Percentiles rank a stretch among this genome's conserved stretches.
Conservation (phyloP, 2,113 vertebrate species). For the Todiramphus saurophagus region DNA sequence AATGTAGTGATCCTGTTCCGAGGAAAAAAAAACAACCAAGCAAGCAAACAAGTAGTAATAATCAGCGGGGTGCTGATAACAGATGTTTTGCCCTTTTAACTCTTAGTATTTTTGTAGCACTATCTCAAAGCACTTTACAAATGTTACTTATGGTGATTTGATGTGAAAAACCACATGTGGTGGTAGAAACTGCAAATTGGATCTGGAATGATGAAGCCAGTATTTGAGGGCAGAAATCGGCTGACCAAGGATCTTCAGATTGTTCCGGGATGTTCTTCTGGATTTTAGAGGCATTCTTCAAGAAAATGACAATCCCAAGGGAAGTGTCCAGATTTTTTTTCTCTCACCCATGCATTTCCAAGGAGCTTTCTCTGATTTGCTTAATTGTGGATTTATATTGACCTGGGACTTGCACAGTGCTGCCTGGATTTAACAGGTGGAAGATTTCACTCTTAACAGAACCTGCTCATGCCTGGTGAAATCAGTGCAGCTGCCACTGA, state of each 20-base stretch:
- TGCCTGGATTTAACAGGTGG: conserved; percentile 11
- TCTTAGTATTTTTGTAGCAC: neutral
- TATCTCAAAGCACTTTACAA: conserved; percentile 61
- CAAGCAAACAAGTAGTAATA: neutral
- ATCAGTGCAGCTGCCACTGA: neutral
- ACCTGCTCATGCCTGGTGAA: neutral
- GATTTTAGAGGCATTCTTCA: conserved; percentile 1
- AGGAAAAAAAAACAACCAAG: too few relatives aligned
- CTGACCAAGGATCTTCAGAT: neutral
- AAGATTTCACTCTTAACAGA: neutral
- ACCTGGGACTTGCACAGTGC: neutral
- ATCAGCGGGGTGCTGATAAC: neutral
- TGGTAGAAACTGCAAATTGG: neutral
- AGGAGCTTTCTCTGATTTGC: conserved; percentile 49
- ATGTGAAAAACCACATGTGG: neutral
- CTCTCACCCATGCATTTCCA: neutral
- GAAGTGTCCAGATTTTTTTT: neutral
- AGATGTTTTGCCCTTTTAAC: neutral
- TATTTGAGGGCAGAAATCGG: neutral
- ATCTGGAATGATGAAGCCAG: neutral
- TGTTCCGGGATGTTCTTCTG: neutral
- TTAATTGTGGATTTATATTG: neutral
- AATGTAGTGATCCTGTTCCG: neutral
- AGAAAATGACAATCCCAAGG: neutral
- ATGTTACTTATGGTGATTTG: neutral